These are phyloP conservation scores for Macrobrachium rosenbergii DNA, from an alignment of 1,140 invertebrate species.

Conservation along the genomic window DNA sequence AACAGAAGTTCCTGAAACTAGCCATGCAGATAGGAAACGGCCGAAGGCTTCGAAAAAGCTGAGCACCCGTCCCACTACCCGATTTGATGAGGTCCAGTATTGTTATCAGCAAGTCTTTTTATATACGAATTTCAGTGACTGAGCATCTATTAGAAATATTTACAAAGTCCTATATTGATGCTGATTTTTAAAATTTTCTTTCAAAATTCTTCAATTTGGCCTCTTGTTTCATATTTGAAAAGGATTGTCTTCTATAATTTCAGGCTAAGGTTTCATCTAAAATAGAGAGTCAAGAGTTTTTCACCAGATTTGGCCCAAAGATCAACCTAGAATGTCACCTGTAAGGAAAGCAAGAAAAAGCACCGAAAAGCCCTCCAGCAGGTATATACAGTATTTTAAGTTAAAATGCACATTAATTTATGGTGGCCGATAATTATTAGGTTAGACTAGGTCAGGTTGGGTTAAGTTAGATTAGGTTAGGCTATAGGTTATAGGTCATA, in stretches of 20 bases:
- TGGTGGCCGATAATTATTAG: too few species aligned
- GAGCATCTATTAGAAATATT: background rate
- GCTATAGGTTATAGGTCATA: too few species aligned
- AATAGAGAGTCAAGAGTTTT: constrained; percentile 40
- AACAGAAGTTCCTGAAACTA: too few species aligned
- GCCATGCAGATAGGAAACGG: constrained; percentile 1
- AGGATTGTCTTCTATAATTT: background rate
- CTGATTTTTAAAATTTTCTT: background rate
- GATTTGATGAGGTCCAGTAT: constrained; percentile 40
- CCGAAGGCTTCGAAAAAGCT: constrained; percentile 37
- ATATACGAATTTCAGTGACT: background rate
- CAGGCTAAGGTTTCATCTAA: constrained; percentile 33
- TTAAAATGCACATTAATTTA: too few species aligned
- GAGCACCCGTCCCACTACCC: constrained; percentile 24
- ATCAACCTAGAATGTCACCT: constrained; percentile 13
- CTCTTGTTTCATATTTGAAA: background rate
- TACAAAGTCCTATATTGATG: background rate
- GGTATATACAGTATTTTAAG: too few species aligned
- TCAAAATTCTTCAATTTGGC: background rate
- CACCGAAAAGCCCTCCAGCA: background rate
- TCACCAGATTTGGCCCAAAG: constrained; percentile 35
- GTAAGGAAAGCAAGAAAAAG: constrained; percentile 1
- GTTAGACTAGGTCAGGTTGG: too few species aligned
- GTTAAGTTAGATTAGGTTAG: too few species aligned
- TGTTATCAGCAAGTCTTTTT: background rate